Base-by-base conservation (phyloP, 2,113 vertebrate species). In the Ia io region DNA sequence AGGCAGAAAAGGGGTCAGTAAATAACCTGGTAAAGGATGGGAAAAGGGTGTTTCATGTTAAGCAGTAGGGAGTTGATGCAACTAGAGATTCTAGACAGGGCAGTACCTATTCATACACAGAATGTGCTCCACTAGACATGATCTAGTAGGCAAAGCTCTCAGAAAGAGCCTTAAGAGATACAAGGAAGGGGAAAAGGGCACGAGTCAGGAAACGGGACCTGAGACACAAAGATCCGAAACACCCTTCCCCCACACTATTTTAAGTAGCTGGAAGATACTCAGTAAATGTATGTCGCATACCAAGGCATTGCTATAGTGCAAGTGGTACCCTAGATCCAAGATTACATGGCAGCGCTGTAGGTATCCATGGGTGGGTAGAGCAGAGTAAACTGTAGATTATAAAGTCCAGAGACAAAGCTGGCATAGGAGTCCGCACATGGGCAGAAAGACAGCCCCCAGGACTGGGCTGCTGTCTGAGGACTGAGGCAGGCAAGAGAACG, bases 231-330 rank as follows among this genome's bases (percentile, higher is more conserved):
- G 17, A 65, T 65, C 9, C 61, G 51, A 94, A 32, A 71, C 14
- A 44, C 6, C 18, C 47, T 88, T 49, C 69, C 42, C 35, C 23
- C 51, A 28, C 51, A 86, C 9, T 88, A 44, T 74, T 93, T 80
- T 74, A 93, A 92, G 35, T 78, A 73, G 65, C 18, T 90, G 17
- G 16, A 84, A 94, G 82, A 73, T 79, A 88, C 35, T 76, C n/a
- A 49, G 32, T 73, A 82, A 95, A 92, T 2, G 23, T 49, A 73
- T 67, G 30, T 84, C 56, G 83, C 53, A 89, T 85, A 61, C 13
- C 37, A 90, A 91, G 17, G 53, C 37, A 37, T 49, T 65, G 42
- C 23, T 70, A 40, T 42, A 74, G 80, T 32, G 51, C n/a, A 82
- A 90, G 42, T 74, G 28, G 61, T 73, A 91, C 20, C 20, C 71